Percentiles rank a stretch among this genome's conserved stretches.
Evolutionary conservation across 2,888 invertebrate genomes (phyloP).

Genomic region (Vesta saturnalis): DNA sequence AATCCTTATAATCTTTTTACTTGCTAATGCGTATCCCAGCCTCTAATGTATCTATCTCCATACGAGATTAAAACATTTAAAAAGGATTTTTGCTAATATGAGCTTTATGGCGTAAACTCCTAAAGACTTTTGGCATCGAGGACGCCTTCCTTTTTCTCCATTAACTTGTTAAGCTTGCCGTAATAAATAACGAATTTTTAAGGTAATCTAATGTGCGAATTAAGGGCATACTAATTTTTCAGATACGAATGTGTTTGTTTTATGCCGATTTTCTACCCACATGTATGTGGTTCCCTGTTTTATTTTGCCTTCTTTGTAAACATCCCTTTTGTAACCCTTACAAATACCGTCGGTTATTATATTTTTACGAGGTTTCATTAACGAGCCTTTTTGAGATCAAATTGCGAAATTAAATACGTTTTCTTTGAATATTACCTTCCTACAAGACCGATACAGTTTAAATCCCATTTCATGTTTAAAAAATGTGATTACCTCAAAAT

Average conservation of each 20-base stretch:
- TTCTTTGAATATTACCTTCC: slow-evolving; percentile 21
- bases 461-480: background rate
- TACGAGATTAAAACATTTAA: slow-evolving; percentile 58
- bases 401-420: slow-evolving; percentile 34
- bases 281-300: slow-evolving; percentile 45
- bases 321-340: slow-evolving; percentile 55
- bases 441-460: slow-evolving; percentile 1
- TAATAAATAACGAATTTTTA: slow-evolving; percentile 60
- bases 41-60: slow-evolving; percentile 57
- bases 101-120: slow-evolving; percentile 45
- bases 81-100: slow-evolving; percentile 52
- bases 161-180: slow-evolving; percentile 53
- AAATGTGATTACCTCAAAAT: slow-evolving; percentile 4
- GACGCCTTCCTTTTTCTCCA: slow-evolving; percentile 54
- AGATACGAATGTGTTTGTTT: slow-evolving; percentile 48
- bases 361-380: slow-evolving; percentile 36
- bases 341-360: slow-evolving; percentile 54
- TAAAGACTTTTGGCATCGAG: slow-evolving; percentile 21
- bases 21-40: slow-evolving; percentile 55
- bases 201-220: slow-evolving; percentile 59
- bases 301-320: slow-evolving; percentile 56
- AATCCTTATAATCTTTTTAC: slow-evolving; percentile 60
- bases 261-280: slow-evolving; percentile 35
- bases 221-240: slow-evolving; percentile 58
- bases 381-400: slow-evolving; percentile 35